These are phyloP conservation scores for Aporophyla lueneburgensis DNA, from an alignment of 2,888 invertebrate genomes.

Conservation along the genomic window DNA sequence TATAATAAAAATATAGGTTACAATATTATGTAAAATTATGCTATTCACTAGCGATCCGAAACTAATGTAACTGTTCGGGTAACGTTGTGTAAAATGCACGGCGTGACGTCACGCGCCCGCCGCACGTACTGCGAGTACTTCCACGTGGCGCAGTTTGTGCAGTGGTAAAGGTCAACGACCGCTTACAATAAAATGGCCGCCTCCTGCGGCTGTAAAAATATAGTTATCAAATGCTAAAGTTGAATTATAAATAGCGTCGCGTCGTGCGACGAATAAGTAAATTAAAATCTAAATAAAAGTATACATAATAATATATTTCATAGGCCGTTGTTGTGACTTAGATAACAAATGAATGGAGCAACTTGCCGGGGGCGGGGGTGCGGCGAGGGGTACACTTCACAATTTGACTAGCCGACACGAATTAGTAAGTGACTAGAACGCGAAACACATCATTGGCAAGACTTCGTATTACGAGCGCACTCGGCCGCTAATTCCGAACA, in stretches of 20 bases:
- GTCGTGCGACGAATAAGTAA: constrained; percentile 66
- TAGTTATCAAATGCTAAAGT: constrained; percentile 82
- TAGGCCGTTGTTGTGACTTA: constrained; percentile 88
- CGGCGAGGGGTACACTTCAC: constrained; percentile 58
- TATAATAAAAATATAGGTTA: constrained; percentile 77
- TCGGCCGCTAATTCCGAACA: constrained; percentile 62
- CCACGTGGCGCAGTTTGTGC: constrained; percentile 53
- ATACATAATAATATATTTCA: constrained; percentile 79
- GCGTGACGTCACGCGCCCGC: constrained; percentile 71
- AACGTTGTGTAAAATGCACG: constrained; percentile 82
- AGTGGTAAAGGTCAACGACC: constrained; percentile 71
- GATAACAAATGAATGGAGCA: constrained; percentile 74
- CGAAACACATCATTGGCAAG: constrained; percentile 88
- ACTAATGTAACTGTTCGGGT: constrained; percentile 86
- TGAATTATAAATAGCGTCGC: constrained; percentile 83
- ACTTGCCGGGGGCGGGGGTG: constrained; percentile 52
- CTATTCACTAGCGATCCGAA: constrained; percentile 86
- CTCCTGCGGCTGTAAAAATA: constrained; percentile 71
- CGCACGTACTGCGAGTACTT: constrained; percentile 13
- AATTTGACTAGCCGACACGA: constrained; percentile 89
- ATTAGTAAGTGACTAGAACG: constrained; percentile 89
- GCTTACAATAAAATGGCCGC: constrained; percentile 76
- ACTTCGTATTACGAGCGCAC: constrained; percentile 74
- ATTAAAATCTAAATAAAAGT: constrained; percentile 83
- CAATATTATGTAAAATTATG: constrained; percentile 81